Base-by-base conservation (phyloP, 2,888 invertebrate species). In the Mythimna ferrago region DNA sequence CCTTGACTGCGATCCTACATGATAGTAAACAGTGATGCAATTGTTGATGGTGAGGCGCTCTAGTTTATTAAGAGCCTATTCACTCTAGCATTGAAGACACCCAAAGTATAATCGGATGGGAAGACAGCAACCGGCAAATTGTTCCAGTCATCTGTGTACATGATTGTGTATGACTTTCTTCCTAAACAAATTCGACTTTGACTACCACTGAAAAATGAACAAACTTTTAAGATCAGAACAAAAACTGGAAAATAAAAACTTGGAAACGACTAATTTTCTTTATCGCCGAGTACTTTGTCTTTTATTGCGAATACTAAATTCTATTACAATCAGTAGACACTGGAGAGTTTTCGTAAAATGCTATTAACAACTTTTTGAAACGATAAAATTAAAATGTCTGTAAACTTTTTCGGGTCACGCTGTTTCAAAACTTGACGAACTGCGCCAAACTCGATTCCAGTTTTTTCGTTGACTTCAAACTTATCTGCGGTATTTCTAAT, bases 261-360 rank as follows among this genome's bases (percentile, higher is more conserved):
- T 82, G 62, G 57, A 38, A 74, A 66, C 58, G 72, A 71, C 85
- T 80, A 82, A 84, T 85, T 85, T 83, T 81, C 85, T 86, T 86
- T 86, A 80, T 85, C 82, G 79, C 75, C 32, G 66, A 71, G 76
- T 78, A 84, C 78, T 82, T 78, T 63, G 79, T 85, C 58, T 86
- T 86, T 86, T 86, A 86, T 83, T 73, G 70, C 85, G 82, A 82
- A 76, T 79, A 74, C 82, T 79, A 80, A 86, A 86, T 86, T 86
- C 83, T 73, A 86, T 81, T 85, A 86, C 85, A 86, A 86, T 83
- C 86, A 80, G 76, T 78, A 83, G 76, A 77, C 86, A 78, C 75
- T 81, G 56, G 72, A 75, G 66, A 78, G 75, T 81, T 79, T 83
- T 78, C 77, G 60, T 73, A 60, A 82, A 86, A 83, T 74, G 54